Conservation (phyloP, 2,888 invertebrate species). For the Sialis lutaria region DNA sequence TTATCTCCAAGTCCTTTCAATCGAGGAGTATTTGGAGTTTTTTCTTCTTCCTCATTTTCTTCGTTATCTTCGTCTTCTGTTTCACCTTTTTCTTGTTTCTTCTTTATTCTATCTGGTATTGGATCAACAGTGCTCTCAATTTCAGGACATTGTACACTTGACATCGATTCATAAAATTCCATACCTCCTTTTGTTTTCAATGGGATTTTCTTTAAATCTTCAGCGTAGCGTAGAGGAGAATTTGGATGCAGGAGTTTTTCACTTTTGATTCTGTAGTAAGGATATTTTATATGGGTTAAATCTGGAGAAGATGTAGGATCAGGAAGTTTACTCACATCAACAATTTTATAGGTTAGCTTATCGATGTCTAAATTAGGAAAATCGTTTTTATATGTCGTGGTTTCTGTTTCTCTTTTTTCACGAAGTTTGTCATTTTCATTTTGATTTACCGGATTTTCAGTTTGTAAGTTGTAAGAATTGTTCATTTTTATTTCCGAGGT, state of each 20-base stretch:
- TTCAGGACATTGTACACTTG: constrained; percentile 31
- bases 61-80: constrained; percentile 15
- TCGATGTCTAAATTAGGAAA: constrained; percentile 16
- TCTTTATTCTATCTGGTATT: constrained; percentile 28
- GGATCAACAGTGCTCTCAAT: constrained; percentile 35
- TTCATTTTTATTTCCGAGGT: too few relatives aligned
- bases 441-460: neutral
- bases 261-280: constrained; percentile 34
- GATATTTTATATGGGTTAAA: constrained; percentile 33
- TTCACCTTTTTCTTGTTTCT: constrained; percentile 21
- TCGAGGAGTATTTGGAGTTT: constrained; percentile 27
- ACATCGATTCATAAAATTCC: constrained; percentile 52
- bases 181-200: constrained; percentile 44
- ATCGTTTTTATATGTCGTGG: constrained; percentile 13
- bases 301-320: constrained; percentile 10
- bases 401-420: too few relatives aligned
- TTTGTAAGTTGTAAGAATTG: neutral
- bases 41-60: constrained; percentile 19
- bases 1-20: constrained; percentile 49
- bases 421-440: too few relatives aligned
- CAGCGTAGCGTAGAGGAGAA: constrained; percentile 48
- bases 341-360: constrained; percentile 13
- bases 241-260: constrained; percentile 27
- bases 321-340: constrained; percentile 6
- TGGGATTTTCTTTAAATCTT: constrained; percentile 43